Conservation (phyloP, 2,113 vertebrate genomes). For the Seriola aureovittata region DNA sequence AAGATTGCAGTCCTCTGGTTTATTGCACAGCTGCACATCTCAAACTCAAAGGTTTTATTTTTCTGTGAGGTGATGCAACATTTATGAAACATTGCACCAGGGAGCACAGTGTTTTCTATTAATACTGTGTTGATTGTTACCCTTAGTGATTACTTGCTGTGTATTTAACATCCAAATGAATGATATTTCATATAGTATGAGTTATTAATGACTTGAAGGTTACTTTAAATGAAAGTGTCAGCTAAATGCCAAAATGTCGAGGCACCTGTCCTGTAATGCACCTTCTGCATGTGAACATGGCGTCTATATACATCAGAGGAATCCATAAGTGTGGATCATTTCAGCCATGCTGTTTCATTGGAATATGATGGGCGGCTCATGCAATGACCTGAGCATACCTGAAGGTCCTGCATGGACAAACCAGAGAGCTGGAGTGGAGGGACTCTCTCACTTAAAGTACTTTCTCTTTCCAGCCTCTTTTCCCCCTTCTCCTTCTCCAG, state of each 20-base stretch:
- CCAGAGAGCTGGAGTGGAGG: constrained; percentile 75
- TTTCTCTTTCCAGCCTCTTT: constrained; percentile 70
- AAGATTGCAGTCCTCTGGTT: neutral
- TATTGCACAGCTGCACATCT: neutral
- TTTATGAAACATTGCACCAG: neutral
- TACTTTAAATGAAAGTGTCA: neutral
- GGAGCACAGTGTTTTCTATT: too few species aligned
- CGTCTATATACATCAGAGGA: constrained; percentile 1
- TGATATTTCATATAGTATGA: neutral
- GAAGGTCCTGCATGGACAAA: constrained; percentile 79
- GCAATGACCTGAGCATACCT: constrained; percentile 66
- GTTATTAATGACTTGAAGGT: neutral
- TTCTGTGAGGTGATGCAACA: neutral
- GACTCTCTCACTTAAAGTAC: constrained; percentile 67
- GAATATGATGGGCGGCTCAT: neutral
- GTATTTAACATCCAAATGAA: neutral
- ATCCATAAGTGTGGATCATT: constrained; percentile 11
- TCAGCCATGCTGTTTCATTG: neutral
- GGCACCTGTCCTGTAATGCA: neutral
- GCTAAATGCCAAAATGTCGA: neutral
- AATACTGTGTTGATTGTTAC: too few species aligned
- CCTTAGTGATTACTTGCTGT: neutral
- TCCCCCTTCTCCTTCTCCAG: constrained; percentile 73
- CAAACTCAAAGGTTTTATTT: neutral
- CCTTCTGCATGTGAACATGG: constrained; percentile 9